Conservation (phyloP, 2,797 vertebrate genomes). For the Poecilia velifera region DNA sequence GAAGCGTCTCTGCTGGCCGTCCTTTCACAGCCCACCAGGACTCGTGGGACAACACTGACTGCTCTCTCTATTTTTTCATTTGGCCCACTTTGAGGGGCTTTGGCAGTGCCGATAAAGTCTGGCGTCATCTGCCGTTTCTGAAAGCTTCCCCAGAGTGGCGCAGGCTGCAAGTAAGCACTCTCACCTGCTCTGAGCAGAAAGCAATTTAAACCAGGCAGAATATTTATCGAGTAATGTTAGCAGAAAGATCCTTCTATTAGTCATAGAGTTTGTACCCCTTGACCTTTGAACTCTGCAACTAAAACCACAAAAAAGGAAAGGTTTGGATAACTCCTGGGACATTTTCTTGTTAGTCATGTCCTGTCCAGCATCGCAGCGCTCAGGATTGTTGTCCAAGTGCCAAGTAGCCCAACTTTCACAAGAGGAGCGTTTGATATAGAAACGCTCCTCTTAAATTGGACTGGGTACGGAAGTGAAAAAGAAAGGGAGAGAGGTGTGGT, state of each 20-base stretch:
- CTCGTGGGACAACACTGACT: slow-evolving; percentile 58
- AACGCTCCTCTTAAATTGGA: too few relatives aligned
- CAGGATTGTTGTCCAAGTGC: too few relatives aligned
- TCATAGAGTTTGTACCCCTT: not conserved
- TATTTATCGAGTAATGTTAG: not conserved
- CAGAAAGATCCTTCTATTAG: not conserved
- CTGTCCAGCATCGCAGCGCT: too few relatives aligned
- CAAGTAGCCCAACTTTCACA: too few relatives aligned
- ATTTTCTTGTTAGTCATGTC: not conserved
- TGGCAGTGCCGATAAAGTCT: slow-evolving; percentile 40
- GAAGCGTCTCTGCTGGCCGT: slow-evolving; percentile 51
- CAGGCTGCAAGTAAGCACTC: slow-evolving; percentile 16
- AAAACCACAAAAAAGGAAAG: not conserved
- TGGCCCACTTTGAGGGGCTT: slow-evolving; percentile 40
- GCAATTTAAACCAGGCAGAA: slow-evolving; percentile 19
- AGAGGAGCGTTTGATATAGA: too few relatives aligned
- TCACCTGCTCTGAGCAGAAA: slow-evolving; percentile 25
- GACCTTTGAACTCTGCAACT: not conserved
- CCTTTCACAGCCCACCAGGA: slow-evolving; percentile 61
- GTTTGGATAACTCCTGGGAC: not conserved
- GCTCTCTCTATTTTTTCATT: slow-evolving; percentile 53
- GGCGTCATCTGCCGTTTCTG: slow-evolving; percentile 39
- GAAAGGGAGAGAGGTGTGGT: too few relatives aligned
- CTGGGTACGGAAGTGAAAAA: too few relatives aligned
- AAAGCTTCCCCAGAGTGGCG: slow-evolving; percentile 31